Percentiles rank a stretch among this genome's conserved stretches.
Conservation (phyloP, 2,888 invertebrate species). For the Orthosia gothica region DNA sequence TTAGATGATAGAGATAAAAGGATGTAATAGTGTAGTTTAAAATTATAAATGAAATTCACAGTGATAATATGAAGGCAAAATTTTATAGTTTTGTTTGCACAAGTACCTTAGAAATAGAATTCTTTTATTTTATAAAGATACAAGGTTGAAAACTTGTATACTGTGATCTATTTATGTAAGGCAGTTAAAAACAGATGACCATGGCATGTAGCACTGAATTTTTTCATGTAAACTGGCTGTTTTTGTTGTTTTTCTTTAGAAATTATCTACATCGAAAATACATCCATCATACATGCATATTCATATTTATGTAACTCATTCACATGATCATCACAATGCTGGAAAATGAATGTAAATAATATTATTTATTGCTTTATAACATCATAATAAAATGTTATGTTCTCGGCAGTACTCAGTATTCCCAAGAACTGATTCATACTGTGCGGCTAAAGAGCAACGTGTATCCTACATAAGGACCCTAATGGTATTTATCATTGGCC, state of each 20-base stretch:
- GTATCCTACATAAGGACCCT: constrained; percentile 88
- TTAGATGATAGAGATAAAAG: not conserved
- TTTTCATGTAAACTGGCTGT: not conserved
- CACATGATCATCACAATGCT: constrained; percentile 16
- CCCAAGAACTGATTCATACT: constrained; percentile 89
- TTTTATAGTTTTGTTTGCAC: not conserved
- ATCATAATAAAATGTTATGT: constrained; percentile 73
- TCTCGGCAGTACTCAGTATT: constrained; percentile 87
- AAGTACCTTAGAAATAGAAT: not conserved
- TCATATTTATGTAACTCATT: constrained; percentile 11
- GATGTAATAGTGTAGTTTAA: not conserved
- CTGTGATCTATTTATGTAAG: constrained; percentile 26
- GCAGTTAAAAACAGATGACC: constrained; percentile 19
- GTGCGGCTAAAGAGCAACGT: constrained; percentile 88
- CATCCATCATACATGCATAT: constrained; percentile 47
- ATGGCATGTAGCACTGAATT: constrained; percentile 7
- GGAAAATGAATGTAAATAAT: constrained; percentile 11
- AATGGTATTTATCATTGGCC: constrained; percentile 87
- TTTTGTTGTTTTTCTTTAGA: not conserved
- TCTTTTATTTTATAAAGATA: not conserved
- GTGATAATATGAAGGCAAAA: not conserved
- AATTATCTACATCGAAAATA: constrained; percentile 20
- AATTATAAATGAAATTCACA: not conserved
- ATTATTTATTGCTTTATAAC: constrained; percentile 61
- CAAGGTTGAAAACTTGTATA: constrained; percentile 18